Evolutionary conservation across 2,888 invertebrate genomes (phyloP).

Genomic region (Hermaeophaga mercurialis): DNA sequence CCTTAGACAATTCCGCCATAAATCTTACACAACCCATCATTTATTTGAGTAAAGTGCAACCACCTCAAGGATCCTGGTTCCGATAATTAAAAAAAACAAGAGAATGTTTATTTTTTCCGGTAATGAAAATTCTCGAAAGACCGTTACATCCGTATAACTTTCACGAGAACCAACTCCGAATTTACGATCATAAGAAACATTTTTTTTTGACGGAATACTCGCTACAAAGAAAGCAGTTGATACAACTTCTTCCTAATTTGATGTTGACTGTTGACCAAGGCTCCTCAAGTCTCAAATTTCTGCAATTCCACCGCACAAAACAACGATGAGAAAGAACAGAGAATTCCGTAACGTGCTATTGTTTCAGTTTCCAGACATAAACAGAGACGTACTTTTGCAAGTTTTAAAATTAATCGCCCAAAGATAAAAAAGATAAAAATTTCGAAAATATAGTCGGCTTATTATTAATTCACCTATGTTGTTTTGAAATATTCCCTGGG

Average conservation of each 20-base stretch:
- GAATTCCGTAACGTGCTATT: conserved; percentile 28
- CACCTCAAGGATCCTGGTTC: conserved; percentile 1
- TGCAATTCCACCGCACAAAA: conserved; percentile 23
- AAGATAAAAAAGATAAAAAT: too few species aligned
- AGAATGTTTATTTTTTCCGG: conserved; percentile 15
- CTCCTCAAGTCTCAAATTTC: conserved; percentile 12
- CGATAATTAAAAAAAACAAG: conserved; percentile 8
- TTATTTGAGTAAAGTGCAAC: background rate
- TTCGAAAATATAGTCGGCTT: too few species aligned
- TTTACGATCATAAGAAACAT: conserved; percentile 30
- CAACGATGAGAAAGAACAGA: conserved; percentile 30
- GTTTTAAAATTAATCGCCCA: too few species aligned
- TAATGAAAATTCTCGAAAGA: conserved; percentile 15
- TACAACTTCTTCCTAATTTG: conserved; percentile 38
- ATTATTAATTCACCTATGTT: too few species aligned
- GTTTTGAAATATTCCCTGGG: too few species aligned
- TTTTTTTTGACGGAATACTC: conserved; percentile 28
- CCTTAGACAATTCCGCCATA: too few species aligned
- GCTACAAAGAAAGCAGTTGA: conserved; percentile 34
- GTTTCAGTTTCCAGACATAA: conserved; percentile 5
- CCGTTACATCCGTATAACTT: conserved; percentile 25
- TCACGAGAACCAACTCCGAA: conserved; percentile 25
- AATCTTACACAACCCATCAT: background rate
- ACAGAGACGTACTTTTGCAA: conserved; percentile 7
- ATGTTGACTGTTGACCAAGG: conserved; percentile 21